Conservation (phyloP, 2,797 vertebrate species). For the Poecile montanus region DNA sequence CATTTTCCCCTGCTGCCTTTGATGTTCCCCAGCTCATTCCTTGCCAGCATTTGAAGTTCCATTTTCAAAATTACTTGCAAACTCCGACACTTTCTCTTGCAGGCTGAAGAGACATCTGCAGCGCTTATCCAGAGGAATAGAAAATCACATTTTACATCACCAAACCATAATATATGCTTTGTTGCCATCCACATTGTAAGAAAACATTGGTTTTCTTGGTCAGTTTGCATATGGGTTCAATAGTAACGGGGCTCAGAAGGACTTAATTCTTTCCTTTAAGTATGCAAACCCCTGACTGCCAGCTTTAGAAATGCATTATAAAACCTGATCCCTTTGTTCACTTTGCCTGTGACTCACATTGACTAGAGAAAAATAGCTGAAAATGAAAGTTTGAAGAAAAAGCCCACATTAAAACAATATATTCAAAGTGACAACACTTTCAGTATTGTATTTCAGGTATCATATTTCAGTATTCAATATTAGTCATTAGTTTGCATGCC, state of each 20-base stretch:
- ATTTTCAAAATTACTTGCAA: conserved; percentile 4
- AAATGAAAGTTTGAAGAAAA: conserved; percentile 23
- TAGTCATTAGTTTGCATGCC: neutral
- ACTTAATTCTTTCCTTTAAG: neutral
- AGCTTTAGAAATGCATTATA: neutral
- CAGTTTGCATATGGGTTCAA: neutral
- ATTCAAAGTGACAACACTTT: neutral
- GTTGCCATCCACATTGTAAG: neutral
- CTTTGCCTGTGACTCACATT: conserved; percentile 11
- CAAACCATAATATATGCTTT: neutral
- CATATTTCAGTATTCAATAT: neutral
- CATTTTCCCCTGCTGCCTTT: neutral
- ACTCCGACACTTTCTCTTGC: neutral
- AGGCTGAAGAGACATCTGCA: neutral
- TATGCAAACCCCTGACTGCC: neutral
- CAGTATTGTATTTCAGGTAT: neutral
- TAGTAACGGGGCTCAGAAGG: neutral
- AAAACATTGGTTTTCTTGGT: neutral
- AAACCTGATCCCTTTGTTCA: neutral
- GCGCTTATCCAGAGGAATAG: neutral
- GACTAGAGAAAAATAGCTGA: neutral
- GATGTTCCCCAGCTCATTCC: neutral
- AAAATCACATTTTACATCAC: neutral
- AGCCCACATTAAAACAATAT: neutral
- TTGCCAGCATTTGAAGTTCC: neutral